These are phyloP conservation scores for Danaus melanippus DNA, from an alignment of 1,140 invertebrate species.

Conservation along the genomic window DNA sequence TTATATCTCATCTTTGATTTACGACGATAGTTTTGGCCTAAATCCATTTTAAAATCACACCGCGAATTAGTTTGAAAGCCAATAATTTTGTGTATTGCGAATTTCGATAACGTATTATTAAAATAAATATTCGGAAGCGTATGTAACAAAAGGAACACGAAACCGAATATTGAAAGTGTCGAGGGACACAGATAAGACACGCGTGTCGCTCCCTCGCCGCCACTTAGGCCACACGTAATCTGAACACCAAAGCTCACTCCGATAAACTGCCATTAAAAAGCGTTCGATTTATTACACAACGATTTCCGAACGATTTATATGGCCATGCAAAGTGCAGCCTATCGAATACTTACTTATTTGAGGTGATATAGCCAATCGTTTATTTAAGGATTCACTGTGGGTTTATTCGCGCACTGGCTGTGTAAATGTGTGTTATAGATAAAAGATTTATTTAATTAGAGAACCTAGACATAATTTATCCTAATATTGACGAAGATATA, in stretches of 20 bases:
- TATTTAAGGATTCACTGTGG: conserved; percentile 17
- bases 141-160: conserved; percentile 49
- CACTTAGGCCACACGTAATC: conserved; percentile 65
- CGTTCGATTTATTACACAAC: conserved; percentile 69
- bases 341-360: conserved; percentile 21
- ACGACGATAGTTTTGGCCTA: too few species aligned
- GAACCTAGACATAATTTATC: neutral
- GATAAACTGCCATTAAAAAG: conserved; percentile 71
- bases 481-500: too few species aligned
- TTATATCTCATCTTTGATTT: too few species aligned
- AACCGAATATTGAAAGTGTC: conserved; percentile 71
- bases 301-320: conserved; percentile 66
- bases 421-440: conserved; percentile 2
- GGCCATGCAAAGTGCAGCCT: conserved; percentile 34
- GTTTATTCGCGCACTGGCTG: conserved; percentile 8
- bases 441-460: conserved; percentile 5
- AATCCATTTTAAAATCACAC: too few species aligned
- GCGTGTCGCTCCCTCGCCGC: conserved; percentile 57
- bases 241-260: conserved; percentile 67
- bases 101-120: neutral
- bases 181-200: conserved; percentile 62
- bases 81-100: too few species aligned
- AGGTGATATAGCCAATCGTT: conserved; percentile 20
- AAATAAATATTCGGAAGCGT: conserved; percentile 29
- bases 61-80: too few species aligned